Percentiles rank a stretch among this genome's conserved stretches.
These are phyloP conservation scores for Mola mola DNA, from an alignment of 2,113 vertebrate species.

Conservation along the genomic window DNA sequence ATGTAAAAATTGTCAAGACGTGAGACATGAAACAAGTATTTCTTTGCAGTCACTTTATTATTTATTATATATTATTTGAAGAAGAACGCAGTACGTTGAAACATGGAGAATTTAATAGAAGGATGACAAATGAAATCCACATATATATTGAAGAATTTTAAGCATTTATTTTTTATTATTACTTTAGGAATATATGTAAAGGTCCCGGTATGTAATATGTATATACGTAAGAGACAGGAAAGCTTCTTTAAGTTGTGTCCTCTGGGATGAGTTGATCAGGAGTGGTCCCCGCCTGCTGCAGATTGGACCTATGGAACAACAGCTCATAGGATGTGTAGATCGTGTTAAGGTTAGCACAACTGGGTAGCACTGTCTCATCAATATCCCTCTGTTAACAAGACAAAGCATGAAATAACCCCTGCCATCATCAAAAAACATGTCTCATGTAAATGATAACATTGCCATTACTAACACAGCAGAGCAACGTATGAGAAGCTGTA, in stretches of 20 bases:
- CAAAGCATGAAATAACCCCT: neutral
- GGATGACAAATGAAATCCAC: too few species aligned
- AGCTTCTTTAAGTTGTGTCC: neutral
- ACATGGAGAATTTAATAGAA: too few species aligned
- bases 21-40: neutral
- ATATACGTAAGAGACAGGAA: neutral
- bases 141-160: too few species aligned
- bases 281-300: neutral
- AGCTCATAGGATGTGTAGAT: slow-evolving; percentile 23
- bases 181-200: too few species aligned
- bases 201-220: too few species aligned
- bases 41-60: slow-evolving; percentile 13
- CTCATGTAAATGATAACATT: too few species aligned
- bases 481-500: too few species aligned
- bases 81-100: too few species aligned
- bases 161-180: too few species aligned
- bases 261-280: slow-evolving; percentile 24
- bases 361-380: slow-evolving; percentile 14
- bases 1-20: too few species aligned
- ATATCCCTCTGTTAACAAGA: neutral
- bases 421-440: neutral
- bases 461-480: too few species aligned
- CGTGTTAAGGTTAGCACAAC: neutral
- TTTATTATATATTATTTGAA: too few species aligned
- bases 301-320: neutral